A percentile compares a stretch with the other conserved stretches of the same genome.
Evolutionary conservation across 2,113 vertebrate genomes (phyloP).

Genomic region (Heloderma charlesbogerti): DNA sequence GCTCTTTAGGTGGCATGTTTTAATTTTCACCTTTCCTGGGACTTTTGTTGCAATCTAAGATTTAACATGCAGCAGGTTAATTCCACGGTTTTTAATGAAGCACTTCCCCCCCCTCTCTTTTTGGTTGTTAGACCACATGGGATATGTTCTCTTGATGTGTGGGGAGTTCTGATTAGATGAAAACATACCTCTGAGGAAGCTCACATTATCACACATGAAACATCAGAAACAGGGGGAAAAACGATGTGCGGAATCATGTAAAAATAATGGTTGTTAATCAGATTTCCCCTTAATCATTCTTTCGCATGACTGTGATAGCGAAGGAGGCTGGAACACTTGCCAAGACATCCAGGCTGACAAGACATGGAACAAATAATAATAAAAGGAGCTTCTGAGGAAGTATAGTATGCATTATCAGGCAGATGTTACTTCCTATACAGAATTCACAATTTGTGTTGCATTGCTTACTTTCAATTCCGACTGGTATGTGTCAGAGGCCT

Average conservation of each 20-base stretch:
- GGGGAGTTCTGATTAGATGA: slow-evolving; percentile 75
- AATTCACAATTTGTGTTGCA: slow-evolving; percentile 55
- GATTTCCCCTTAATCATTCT: slow-evolving; percentile 68
- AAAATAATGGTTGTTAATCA: slow-evolving; percentile 75
- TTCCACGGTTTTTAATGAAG: slow-evolving; percentile 71
- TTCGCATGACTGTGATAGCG: slow-evolving; percentile 68
- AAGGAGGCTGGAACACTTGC: slow-evolving; percentile 65
- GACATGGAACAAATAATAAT: slow-evolving; percentile 70
- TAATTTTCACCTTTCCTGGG: slow-evolving; percentile 68
- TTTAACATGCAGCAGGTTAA: slow-evolving; percentile 65
- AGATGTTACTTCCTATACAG: slow-evolving; percentile 29
- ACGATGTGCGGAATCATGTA: slow-evolving; percentile 71
- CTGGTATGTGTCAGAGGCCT: not conserved
- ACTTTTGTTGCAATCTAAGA: slow-evolving; percentile 68
- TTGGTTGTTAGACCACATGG: slow-evolving; percentile 72
- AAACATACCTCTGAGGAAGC: slow-evolving; percentile 77
- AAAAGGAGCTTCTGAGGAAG: slow-evolving; percentile 34
- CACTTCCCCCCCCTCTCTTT: slow-evolving; percentile 62
- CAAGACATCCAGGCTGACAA: slow-evolving; percentile 72
- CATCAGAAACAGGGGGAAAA: slow-evolving; percentile 69
- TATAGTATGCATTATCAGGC: not conserved
- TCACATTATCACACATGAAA: slow-evolving; percentile 73
- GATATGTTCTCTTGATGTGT: slow-evolving; percentile 75
- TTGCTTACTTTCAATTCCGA: not conserved
- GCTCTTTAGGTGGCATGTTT: slow-evolving; percentile 63